phyloP scores from a whole-genome alignment of 2,888 invertebrate genomes.

The Muscina levida region DNA sequence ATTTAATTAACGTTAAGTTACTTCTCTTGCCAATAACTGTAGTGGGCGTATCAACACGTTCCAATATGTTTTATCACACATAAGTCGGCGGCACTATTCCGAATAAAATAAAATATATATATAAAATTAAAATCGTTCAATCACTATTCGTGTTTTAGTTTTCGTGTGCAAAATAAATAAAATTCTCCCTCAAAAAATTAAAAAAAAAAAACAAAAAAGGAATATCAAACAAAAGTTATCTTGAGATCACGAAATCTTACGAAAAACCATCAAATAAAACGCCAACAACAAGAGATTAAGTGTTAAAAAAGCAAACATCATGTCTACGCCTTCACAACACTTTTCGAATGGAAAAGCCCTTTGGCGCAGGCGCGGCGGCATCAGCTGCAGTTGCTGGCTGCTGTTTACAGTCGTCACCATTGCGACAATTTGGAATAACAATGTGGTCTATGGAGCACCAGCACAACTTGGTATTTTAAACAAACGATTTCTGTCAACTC shows the following conservation, averaged over 20 bases:
- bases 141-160: constrained; percentile 33
- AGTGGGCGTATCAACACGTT: constrained; percentile 24
- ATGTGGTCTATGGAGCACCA: constrained; percentile 66
- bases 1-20: constrained; percentile 52
- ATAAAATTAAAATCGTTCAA: constrained; percentile 35
- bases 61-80: constrained; percentile 29
- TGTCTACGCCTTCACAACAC: constrained; percentile 42
- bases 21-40: background rate
- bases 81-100: background rate
- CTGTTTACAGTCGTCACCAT: constrained; percentile 34
- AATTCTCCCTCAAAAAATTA: too few relatives aligned
- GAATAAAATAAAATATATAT: constrained; percentile 30
- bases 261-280: constrained; percentile 37
- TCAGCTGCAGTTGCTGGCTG: constrained; percentile 27
- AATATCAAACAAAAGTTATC: constrained; percentile 54
- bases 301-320: constrained; percentile 28
- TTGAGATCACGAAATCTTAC: constrained; percentile 60
- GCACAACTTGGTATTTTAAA: constrained; percentile 68
- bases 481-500: background rate
- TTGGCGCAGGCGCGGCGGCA: constrained; percentile 29
- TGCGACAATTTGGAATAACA: constrained; percentile 57
- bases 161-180: constrained; percentile 5
- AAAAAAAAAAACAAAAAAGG: constrained; percentile 40
- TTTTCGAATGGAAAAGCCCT: constrained; percentile 46
- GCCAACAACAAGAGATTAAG: constrained; percentile 2